A percentile compares a stretch with the other conserved stretches of the same genome.
These are phyloP conservation scores for Peromyscus leucopus DNA, from an alignment of 2,113 vertebrate species.

Conservation along the genomic window DNA sequence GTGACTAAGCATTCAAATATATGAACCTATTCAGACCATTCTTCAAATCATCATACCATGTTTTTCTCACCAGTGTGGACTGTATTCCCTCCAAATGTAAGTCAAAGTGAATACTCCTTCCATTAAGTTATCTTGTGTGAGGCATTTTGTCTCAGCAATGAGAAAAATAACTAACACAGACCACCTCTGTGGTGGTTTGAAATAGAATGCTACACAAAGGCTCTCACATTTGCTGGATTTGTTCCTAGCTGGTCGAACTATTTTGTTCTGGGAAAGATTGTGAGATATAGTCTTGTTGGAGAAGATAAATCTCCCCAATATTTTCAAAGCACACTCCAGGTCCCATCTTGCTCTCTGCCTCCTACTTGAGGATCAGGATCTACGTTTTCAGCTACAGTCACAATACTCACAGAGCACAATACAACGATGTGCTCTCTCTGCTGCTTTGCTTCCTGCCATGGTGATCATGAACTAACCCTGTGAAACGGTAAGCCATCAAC, in stretches of 20 bases:
- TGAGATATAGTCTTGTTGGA: not conserved
- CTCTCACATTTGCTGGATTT: not conserved
- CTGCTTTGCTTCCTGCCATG: not conserved
- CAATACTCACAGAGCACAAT: not conserved
- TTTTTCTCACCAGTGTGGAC: not conserved
- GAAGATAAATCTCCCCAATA: not conserved
- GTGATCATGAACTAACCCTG: not conserved
- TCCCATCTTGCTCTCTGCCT: not conserved
- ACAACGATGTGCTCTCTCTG: no score
- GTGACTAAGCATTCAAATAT: not conserved
- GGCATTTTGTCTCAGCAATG: not conserved
- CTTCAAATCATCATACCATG: not conserved
- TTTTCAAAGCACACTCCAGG: not conserved
- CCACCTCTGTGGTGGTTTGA: not conserved
- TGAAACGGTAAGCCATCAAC: not conserved
- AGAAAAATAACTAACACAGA: not conserved
- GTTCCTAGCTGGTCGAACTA: not conserved
- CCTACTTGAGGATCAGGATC: not conserved
- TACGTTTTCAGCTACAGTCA: not conserved
- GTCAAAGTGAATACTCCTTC: not conserved
- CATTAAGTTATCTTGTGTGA: not conserved
- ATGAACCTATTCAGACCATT: not conserved
- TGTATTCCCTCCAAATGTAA: not conserved
- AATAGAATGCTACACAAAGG: not conserved
- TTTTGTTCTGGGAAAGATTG: not conserved